Percentiles rank a stretch among this genome's conserved stretches.
These are phyloP conservation scores for Tupaia tana DNA, from an alignment of 2,113 vertebrate species.

Conservation along the genomic window DNA sequence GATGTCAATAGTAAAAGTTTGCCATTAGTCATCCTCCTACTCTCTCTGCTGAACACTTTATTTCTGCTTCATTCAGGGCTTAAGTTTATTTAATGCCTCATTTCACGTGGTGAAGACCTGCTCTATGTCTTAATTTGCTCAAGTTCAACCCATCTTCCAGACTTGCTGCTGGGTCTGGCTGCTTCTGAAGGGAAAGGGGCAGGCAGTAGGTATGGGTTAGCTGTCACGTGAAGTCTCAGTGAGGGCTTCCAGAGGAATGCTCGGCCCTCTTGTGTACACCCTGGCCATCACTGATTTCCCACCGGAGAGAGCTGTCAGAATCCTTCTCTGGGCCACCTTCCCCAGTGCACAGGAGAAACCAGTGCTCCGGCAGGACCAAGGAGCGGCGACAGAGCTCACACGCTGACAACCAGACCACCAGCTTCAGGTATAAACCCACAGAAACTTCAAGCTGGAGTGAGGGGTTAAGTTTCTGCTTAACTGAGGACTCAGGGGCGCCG, in stretches of 20 bases:
- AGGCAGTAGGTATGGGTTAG: conserved; percentile 53
- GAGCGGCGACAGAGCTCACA: background rate
- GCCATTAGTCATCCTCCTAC: background rate
- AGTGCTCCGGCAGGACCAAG: background rate
- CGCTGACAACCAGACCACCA: conserved; percentile 30
- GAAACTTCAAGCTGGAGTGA: background rate
- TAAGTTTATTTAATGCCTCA: conserved; percentile 26
- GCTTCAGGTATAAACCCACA: background rate
- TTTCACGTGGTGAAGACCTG: conserved; percentile 33
- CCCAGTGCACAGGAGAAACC: conserved; percentile 17
- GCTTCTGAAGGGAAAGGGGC: conserved; percentile 15
- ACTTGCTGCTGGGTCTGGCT: background rate
- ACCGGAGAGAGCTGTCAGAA: conserved; percentile 37
- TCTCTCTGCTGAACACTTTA: conserved; percentile 17
- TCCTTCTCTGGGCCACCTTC: conserved; percentile 46
- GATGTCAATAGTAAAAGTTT: background rate
- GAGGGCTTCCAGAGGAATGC: conserved; percentile 27
- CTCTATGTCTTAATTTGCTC: conserved; percentile 42
- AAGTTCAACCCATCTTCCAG: conserved; percentile 34
- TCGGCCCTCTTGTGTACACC: background rate
- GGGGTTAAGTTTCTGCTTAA: conserved; percentile 38
- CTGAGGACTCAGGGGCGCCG: conserved; percentile 55
- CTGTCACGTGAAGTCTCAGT: conserved; percentile 47
- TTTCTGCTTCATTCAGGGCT: conserved; percentile 14
- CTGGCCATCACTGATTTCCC: conserved; percentile 45